A percentile compares a stretch with the other conserved stretches of the same genome.
Conservation (phyloP, 2,888 invertebrate species). For the Amphipyra berbera region DNA sequence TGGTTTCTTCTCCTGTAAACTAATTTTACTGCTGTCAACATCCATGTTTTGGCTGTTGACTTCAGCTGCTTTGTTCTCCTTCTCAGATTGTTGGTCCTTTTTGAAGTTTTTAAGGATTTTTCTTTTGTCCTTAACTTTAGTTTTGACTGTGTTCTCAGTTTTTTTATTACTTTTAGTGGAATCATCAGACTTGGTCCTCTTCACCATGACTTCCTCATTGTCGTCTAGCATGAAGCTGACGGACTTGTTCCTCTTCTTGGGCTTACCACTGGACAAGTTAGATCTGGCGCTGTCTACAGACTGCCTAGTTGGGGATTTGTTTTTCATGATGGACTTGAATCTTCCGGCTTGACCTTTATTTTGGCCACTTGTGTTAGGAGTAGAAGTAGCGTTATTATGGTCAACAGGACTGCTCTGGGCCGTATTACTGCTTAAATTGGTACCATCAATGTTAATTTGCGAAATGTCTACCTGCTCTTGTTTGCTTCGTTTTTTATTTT, state of each 20-base stretch:
- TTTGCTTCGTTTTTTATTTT: constrained; percentile 67
- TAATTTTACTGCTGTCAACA: constrained; percentile 39
- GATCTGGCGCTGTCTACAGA: constrained; percentile 56
- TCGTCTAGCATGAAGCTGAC: constrained; percentile 84
- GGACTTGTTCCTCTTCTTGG: constrained; percentile 83
- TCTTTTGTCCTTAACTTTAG: constrained; percentile 40
- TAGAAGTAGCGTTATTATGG: constrained; percentile 67
- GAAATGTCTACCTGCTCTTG: constrained; percentile 64
- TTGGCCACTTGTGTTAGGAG: constrained; percentile 59
- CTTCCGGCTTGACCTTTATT: constrained; percentile 43
- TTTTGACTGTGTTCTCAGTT: constrained; percentile 39
- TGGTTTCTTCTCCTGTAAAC: constrained; percentile 36
- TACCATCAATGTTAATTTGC: constrained; percentile 67
- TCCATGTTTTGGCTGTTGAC: constrained; percentile 44
- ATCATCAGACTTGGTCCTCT: constrained; percentile 78
- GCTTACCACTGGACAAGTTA: constrained; percentile 55
- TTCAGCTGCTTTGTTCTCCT: constrained; percentile 61
- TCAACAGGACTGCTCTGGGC: constrained; percentile 52
- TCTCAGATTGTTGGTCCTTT: constrained; percentile 59
- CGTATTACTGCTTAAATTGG: constrained; percentile 50
- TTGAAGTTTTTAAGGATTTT: constrained; percentile 48
- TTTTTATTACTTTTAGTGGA: constrained; percentile 51
- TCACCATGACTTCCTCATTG: constrained; percentile 71
- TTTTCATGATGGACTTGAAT: constrained; percentile 79
- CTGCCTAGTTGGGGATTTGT: constrained; percentile 55